Percentiles rank a stretch among this genome's conserved stretches.
phyloP scores from a whole-genome alignment of 2,113 vertebrate species.

The Sporophila hypoxantha region DNA sequence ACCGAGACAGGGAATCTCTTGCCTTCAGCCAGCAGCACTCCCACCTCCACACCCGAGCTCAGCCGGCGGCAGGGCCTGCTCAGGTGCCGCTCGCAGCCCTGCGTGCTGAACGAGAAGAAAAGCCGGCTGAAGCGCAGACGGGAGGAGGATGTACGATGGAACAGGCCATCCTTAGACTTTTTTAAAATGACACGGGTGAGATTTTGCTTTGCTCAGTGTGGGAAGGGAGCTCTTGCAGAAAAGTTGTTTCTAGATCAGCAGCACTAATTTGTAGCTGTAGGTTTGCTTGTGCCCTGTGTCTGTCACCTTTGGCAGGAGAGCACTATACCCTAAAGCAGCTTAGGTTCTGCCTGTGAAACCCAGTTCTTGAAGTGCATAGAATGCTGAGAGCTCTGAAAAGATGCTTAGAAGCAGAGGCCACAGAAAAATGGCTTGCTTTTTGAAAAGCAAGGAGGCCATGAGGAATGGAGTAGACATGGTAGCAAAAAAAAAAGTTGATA shows the following conservation, averaged over 20 bases:
- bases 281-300: background rate
- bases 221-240: background rate
- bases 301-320: background rate
- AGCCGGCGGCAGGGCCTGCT: constrained; percentile 65
- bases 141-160: constrained; percentile 71
- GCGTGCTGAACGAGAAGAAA: constrained; percentile 69
- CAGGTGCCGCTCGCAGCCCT: constrained; percentile 75
- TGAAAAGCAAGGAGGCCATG: background rate
- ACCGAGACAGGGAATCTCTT: constrained; percentile 28
- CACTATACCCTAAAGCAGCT: background rate
- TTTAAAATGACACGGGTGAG: constrained; percentile 81
- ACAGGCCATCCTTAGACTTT: constrained; percentile 75
- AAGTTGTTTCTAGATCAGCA: background rate
- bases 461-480: background rate
- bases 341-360: background rate
- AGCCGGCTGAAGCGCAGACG: constrained; percentile 70
- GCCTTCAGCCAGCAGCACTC: constrained; percentile 72
- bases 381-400: background rate
- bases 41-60: constrained; percentile 68
- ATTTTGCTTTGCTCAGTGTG: background rate
- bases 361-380: background rate
- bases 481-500: background rate
- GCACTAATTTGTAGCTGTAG: background rate
- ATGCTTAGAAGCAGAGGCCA: background rate
- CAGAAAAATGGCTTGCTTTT: background rate